Base-by-base conservation (phyloP, 2,113 vertebrate genomes). In the Camelus dromedarius region DNA sequence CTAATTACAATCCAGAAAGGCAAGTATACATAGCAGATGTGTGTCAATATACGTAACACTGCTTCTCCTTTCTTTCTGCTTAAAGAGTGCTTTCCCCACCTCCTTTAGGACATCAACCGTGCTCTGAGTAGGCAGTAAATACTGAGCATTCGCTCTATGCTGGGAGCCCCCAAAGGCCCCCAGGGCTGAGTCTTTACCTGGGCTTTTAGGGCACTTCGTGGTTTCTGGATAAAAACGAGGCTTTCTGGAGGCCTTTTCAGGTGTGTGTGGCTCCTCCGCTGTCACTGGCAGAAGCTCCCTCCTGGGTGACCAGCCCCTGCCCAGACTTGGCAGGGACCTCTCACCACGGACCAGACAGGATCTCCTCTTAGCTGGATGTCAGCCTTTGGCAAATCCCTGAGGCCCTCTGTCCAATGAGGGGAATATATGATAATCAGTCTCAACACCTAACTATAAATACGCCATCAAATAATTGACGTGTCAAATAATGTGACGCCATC, bases 191-290 rank as follows among this genome's bases (percentile, higher is more conserved):
- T 30, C 18, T 83, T 60, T 50, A 35, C 13, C 46, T 28, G 89
- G 35, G 80, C n/a, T 48, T 75, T 46, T 38, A 67, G 54, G 73
- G 67, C 72, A 30, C 58, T 50, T 66, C 38, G 52, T 28, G 32
- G 58, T 75, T 81, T 92, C 72, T 92, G 91, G 22, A 46, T 48
- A 54, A 82, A 92, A 79, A 83, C 1, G 3, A 95, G 38, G 30
- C 20, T 54, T 77, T 50, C n/a, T 7, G 3, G 5, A 66, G 77
- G 19, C 26, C 77, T 87, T 62, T 38, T 38, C 5, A 35, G 50
- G 46, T 32, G 48, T 0, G 2, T 7, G 9, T 22, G 30, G 66
- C 38, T 66, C 28, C n/a, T 38, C 22, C 0, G 0, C 9, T 30
- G 19, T 20, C 20, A 38, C 67, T 82, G 62, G 38, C 32, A 76